These are phyloP conservation scores for Sebastes oblongus DNA, from an alignment of 2,797 vertebrate genomes.

Conservation along the genomic window DNA sequence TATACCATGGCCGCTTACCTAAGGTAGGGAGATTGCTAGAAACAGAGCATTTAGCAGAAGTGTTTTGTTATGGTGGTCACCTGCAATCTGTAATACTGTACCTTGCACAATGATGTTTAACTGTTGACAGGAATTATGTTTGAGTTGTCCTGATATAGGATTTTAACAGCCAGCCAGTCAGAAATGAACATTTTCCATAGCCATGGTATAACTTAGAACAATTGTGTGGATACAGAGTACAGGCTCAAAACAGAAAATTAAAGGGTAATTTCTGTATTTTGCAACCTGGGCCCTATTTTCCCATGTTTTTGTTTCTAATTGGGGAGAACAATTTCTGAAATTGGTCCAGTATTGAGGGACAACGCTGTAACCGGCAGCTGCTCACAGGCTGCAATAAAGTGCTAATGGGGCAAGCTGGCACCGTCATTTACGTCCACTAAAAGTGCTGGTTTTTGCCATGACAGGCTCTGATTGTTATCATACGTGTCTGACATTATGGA, in stretches of 20 bases:
- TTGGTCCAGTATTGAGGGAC: too few relatives aligned
- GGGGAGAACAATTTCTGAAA: too few relatives aligned
- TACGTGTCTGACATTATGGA: too few relatives aligned
- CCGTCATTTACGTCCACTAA: too few relatives aligned
- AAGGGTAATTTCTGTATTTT: too few relatives aligned
- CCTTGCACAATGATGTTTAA: slow-evolving; percentile 15
- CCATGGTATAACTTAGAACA: background rate
- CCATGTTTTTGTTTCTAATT: too few relatives aligned
- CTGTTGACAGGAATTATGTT: background rate
- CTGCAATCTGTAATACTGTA: slow-evolving; percentile 45
- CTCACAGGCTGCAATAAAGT: too few relatives aligned
- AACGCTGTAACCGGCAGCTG: too few relatives aligned
- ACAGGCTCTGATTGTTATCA: too few relatives aligned
- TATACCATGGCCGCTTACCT: background rate
- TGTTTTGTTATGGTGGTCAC: background rate
- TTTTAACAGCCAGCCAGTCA: slow-evolving; percentile 2
- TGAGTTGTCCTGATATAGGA: background rate
- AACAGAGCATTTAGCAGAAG: background rate
- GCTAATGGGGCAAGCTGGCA: too few relatives aligned
- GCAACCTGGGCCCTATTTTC: too few relatives aligned
- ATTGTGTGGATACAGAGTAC: slow-evolving; percentile 15
- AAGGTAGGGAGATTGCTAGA: background rate
- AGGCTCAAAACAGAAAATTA: slow-evolving; percentile 19
- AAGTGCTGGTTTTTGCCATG: too few relatives aligned
- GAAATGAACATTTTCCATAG: slow-evolving; percentile 3